Conservation (phyloP, 2,113 vertebrate species). For the Circaetus gallicus region DNA sequence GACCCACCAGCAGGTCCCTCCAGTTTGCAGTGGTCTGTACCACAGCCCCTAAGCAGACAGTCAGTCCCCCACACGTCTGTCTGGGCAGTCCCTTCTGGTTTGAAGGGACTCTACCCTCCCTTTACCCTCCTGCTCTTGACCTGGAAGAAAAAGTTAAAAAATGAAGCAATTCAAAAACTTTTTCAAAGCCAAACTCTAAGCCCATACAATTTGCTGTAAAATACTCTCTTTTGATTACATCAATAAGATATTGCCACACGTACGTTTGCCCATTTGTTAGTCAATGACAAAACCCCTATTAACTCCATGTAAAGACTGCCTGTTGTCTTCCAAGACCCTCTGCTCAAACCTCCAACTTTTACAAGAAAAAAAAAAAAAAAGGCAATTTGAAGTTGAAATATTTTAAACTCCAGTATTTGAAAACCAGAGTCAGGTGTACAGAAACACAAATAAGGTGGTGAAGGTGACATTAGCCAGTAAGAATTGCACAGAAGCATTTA, state of each 20-base stretch:
- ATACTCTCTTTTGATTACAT: neutral
- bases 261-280: neutral
- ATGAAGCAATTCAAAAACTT: rapidly evolving
- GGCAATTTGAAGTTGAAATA: neutral
- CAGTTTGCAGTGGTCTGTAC: neutral
- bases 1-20: neutral
- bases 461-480: neutral
- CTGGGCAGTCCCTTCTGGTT: neutral
- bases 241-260: neutral
- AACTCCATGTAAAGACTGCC: neutral
- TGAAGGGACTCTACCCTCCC: neutral
- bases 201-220: neutral
- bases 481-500: neutral
- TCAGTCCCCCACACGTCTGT: neutral
- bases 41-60: neutral
- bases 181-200: neutral
- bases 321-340: neutral
- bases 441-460: neutral
- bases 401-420: neutral
- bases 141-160: neutral
- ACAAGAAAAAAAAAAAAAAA: neutral
- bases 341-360: neutral
- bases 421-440: neutral
- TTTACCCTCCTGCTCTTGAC: neutral
- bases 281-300: neutral